A percentile compares a stretch with the other conserved stretches of the same genome.
These are phyloP conservation scores for Hirundichthys speculiger DNA, from an alignment of 2,113 vertebrate species.

Conservation along the genomic window DNA sequence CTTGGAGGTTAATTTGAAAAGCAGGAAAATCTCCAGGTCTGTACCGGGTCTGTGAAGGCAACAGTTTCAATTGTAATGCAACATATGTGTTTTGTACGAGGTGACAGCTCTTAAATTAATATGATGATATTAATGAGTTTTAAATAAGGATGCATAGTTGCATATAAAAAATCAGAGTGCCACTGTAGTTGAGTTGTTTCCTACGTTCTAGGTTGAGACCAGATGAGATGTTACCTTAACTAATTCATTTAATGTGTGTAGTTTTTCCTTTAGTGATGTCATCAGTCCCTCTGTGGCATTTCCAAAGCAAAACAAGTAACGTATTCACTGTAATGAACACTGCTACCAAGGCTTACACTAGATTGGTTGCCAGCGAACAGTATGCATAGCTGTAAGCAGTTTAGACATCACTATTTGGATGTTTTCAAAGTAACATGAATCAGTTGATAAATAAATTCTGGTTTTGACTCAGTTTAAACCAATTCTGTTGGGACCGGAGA, in stretches of 20 bases:
- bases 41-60: neutral
- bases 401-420: slow-evolving; percentile 16
- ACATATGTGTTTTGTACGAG: neutral
- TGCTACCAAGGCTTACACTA: slow-evolving; percentile 4
- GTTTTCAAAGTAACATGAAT: slow-evolving; percentile 34
- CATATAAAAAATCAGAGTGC: neutral
- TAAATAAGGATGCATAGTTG: neutral
- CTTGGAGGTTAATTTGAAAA: slow-evolving; percentile 37
- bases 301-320: slow-evolving; percentile 26
- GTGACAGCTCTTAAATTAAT: slow-evolving; percentile 14
- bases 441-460: neutral
- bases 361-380: slow-evolving; percentile 10
- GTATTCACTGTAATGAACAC: slow-evolving; percentile 25
- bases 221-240: slow-evolving; percentile 12
- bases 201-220: slow-evolving; percentile 5
- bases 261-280: slow-evolving; percentile 26
- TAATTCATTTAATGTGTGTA: slow-evolving; percentile 27
- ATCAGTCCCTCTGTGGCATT: slow-evolving; percentile 6
- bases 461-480: neutral
- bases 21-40: slow-evolving; percentile 17
- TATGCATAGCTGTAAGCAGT: slow-evolving; percentile 2
- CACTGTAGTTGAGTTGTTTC: neutral
- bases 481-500: slow-evolving; percentile 17
- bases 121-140: slow-evolving; percentile 8
- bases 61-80: slow-evolving; percentile 13